These are phyloP conservation scores for Miltochrista miniata DNA, from an alignment of 2,888 invertebrate genomes.

Conservation along the genomic window DNA sequence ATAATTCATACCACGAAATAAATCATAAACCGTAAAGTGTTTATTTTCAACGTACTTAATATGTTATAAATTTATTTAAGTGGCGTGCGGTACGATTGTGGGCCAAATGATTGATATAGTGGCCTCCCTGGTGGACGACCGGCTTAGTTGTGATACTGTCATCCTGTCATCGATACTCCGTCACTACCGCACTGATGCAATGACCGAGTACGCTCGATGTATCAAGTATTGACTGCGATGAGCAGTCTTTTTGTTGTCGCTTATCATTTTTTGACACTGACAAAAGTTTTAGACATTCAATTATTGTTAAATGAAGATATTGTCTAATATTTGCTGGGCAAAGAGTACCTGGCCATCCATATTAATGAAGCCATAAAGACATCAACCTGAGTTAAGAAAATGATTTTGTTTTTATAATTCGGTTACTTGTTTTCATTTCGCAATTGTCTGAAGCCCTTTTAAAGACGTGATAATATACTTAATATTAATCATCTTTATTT, in stretches of 20 bases:
- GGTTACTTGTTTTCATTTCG: no score
- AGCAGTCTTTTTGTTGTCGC: slow-evolving; percentile 63
- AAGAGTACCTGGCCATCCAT: no score
- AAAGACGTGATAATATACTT: no score
- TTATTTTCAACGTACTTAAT: slow-evolving; percentile 82
- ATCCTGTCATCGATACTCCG: slow-evolving; percentile 43
- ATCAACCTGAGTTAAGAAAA: no score
- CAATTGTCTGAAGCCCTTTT: no score
- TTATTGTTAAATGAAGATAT: no score
- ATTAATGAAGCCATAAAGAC: no score
- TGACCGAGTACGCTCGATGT: slow-evolving; percentile 39
- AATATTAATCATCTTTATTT: no score
- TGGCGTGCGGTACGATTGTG: slow-evolving; percentile 78
- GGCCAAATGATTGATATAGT: slow-evolving; percentile 78
- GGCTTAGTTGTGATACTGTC: slow-evolving; percentile 70
- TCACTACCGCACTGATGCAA: slow-evolving; percentile 45
- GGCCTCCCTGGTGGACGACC: slow-evolving; percentile 66
- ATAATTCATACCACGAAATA: slow-evolving; percentile 80
- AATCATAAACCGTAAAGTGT: slow-evolving; percentile 82
- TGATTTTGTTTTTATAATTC: no score
- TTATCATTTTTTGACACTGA: slow-evolving; percentile 45
- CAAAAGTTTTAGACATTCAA: slow-evolving; percentile 40
- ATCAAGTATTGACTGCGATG: slow-evolving; percentile 55
- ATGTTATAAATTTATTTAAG: slow-evolving; percentile 84
- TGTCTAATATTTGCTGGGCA: no score